Base-by-base conservation (phyloP, 92 coral and sea anemone species). In the Actinernus sp. region DNA sequence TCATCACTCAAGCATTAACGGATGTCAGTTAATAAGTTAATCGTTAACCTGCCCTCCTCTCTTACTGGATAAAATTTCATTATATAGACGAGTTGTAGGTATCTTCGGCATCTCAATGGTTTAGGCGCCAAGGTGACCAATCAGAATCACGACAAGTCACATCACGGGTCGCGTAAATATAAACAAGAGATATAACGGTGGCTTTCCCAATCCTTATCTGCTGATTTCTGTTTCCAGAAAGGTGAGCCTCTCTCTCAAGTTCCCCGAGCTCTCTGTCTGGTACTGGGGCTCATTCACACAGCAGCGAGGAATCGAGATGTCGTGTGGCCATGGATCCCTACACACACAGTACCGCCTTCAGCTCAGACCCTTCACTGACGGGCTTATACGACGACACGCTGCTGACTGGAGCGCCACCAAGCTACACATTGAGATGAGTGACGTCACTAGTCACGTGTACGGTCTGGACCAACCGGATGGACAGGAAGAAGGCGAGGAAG, bases 231-330 rank as follows among this genome's bases (percentile, higher is more conserved):
- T 26, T 50, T 63, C 1, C 66, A 95, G 99, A 75, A 71, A 88
- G 38, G 92, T 81, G 55, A 87, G 92, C 49, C 66, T 95, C 26
- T 83, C 93, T 1, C 77, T 95, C 57, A 82, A 90, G 51, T 95
- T 95, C 39, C 99, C 99, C 0, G 79, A 91, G 34, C 82, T 95
- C 32, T 77, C 92, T 34, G 72, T 84, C 39, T 88, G 91, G 66
- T 95, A 95, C 70, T 95, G 99, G 98, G 99, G 92, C 38, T 95
- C 99, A 6, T 88, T 95, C 78, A 83, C 97, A 3, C 97, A 89
- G 24, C 93, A 91, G 31, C 74, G 97, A 40, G 99, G 99, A 58
- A 82, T 81, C 27, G 97, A 91, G 59, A 49, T 95, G 89, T 66
- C 88, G 24, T 78, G 85, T 1, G 97, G 97, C 45, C 38, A 48